phyloP scores from a whole-genome alignment of 2,113 vertebrate genomes.

The Eclectus roratus region DNA sequence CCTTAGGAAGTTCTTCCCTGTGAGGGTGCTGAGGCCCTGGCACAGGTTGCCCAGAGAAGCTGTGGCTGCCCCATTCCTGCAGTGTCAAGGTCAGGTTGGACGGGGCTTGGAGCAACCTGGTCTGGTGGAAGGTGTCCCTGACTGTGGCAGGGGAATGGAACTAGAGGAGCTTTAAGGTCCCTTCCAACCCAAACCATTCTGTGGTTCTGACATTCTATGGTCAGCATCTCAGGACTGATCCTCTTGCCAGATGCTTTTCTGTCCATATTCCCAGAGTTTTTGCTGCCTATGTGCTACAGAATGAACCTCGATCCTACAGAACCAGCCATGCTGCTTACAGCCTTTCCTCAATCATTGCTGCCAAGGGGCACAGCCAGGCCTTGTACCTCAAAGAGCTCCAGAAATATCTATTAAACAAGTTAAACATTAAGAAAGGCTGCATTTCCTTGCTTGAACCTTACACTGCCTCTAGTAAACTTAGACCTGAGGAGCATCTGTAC shows the following conservation, averaged over 20 bases:
- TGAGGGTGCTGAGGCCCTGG: not conserved
- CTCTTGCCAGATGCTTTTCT: not conserved
- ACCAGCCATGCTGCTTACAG: not conserved
- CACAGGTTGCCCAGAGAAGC: not conserved
- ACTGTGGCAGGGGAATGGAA: not conserved
- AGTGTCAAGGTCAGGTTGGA: not conserved
- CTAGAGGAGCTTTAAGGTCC: not conserved
- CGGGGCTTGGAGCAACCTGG: not conserved
- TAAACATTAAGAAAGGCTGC: too few relatives aligned
- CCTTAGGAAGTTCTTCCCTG: not conserved
- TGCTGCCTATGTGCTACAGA: not conserved
- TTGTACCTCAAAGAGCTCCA: not conserved
- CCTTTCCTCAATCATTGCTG: not conserved
- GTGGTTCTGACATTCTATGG: not conserved
- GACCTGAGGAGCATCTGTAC: not conserved
- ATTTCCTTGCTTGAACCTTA: not conserved
- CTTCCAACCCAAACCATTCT: not conserved
- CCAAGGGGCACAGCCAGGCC: not conserved
- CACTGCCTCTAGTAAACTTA: accelerated
- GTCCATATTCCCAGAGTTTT: not conserved
- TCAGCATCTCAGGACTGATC: not conserved
- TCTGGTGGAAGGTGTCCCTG: not conserved
- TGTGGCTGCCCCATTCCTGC: not conserved
- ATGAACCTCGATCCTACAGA: too few relatives aligned
- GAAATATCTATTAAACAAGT: not conserved